Base-by-base conservation (phyloP, 2,888 invertebrate species). In the Aphelenchoides bicaudatus region DNA sequence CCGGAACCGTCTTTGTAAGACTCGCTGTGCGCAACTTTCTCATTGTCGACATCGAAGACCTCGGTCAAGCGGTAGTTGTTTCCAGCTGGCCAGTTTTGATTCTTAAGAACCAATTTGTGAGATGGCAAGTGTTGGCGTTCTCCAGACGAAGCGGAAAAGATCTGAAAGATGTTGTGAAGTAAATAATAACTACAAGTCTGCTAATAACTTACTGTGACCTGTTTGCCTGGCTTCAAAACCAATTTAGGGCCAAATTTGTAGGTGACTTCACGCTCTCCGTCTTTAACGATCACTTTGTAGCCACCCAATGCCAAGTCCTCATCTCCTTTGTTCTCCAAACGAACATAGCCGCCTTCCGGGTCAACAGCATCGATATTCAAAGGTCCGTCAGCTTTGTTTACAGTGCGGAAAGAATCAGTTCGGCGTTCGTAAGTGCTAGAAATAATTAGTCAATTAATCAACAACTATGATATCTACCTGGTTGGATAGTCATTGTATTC, bases 71-170 rank as follows among this genome's bases (percentile, higher is more conserved):
- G 73, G 46, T 71, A 66, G 21, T 51, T 46, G 5, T 68, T 70
- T n/a, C 72, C 75, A 28, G 68, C 63, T 19, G 75, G 75, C 75
- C 75, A 75, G 13, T 52, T 39, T 53, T 70, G 72, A 25, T 70
- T 73, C 60, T 68, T 68, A 63, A 68, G 59, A 8, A 65, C 65
- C n/a, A 68, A 43, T 52, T 55, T 57, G 52, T 51, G 54, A 13
- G 70, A 60, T 8, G 68, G 67, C 25, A 31, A 29, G 50, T 67
- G 61, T 46, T 56, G 10, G 19, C 30, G 54, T 25, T 64, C 61
- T 43, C 62, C 60, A 1, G 66, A 43, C 38, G 61, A 54, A 47
- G 50, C 52, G 6, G 67, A 71, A 58, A 59, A 67, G 37, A 67
- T 54, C 68, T 67, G 29, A 21, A 59, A 3, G 8, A 62, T n/a